Conservation (phyloP, 1,140 invertebrate genomes). For the Thereuonema tuberculata region DNA sequence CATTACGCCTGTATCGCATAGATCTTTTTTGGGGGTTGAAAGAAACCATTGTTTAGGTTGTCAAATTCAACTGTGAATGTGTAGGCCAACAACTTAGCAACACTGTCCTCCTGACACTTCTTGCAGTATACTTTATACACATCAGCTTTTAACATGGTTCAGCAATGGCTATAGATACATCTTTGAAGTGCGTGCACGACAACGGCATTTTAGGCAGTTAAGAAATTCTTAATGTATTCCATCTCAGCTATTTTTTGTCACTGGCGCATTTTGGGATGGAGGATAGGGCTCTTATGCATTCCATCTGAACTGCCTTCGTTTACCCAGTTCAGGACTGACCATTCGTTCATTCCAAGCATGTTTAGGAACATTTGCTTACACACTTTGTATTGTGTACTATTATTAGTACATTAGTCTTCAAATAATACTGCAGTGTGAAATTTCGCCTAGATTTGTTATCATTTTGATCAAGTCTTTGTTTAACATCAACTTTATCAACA, state of each 20-base stretch:
- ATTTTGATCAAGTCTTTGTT: background rate
- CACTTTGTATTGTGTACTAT: background rate
- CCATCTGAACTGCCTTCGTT: background rate
- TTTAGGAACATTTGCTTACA: background rate
- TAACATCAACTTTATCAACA: background rate
- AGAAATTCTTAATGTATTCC: background rate
- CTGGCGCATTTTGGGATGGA: background rate
- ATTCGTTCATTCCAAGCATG: background rate
- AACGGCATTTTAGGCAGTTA: background rate
- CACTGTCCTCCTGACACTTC: background rate
- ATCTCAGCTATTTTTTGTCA: background rate
- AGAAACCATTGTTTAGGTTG: background rate
- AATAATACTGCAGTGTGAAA: background rate
- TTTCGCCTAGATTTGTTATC: background rate
- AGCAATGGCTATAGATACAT: background rate
- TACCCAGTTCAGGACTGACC: background rate
- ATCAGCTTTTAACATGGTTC: background rate
- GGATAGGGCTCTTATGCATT: background rate
- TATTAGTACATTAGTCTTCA: background rate
- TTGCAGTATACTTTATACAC: background rate
- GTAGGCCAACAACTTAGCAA: background rate
- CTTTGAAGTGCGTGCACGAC: background rate
- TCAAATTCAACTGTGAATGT: background rate
- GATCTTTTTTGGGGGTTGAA: background rate
- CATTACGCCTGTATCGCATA: background rate